These are phyloP conservation scores for Lasioglossum lativentre DNA, from an alignment of 2,888 invertebrate genomes.

Conservation along the genomic window DNA sequence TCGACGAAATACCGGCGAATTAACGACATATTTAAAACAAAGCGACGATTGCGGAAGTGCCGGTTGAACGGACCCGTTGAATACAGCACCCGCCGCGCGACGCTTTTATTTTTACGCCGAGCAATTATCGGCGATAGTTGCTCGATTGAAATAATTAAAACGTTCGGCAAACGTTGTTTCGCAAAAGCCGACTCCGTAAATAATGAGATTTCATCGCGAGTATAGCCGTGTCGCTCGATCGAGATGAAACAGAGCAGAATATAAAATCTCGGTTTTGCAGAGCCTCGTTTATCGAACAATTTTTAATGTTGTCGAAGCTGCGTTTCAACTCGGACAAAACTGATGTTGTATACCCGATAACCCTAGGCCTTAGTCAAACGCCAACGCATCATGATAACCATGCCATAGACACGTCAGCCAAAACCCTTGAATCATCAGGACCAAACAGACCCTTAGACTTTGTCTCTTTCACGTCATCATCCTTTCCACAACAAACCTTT, in stretches of 20 bases:
- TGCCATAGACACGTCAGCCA: too few relatives aligned
- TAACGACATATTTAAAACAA: constrained; percentile 38
- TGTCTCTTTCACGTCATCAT: too few relatives aligned
- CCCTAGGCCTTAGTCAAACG: too few relatives aligned
- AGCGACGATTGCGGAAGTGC: constrained; percentile 28
- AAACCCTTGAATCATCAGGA: too few relatives aligned
- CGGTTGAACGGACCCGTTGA: constrained; percentile 4
- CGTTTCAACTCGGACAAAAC: too few relatives aligned
- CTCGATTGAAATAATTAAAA: constrained; percentile 34
- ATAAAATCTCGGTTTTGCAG: neutral
- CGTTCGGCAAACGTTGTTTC: constrained; percentile 30
- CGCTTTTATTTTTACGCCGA: constrained; percentile 16
- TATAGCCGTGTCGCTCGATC: neutral
- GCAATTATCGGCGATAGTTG: constrained; percentile 34
- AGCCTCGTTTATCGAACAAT: neutral
- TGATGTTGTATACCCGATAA: too few relatives aligned
- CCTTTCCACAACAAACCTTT: too few relatives aligned
- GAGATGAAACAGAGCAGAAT: neutral
- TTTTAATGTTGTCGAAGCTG: too few relatives aligned
- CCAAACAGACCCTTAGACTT: too few relatives aligned
- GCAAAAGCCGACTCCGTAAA: constrained; percentile 19
- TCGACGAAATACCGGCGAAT: constrained; percentile 7
- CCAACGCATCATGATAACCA: too few relatives aligned
- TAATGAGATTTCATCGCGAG: neutral
- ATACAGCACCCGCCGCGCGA: too few relatives aligned